Conservation (phyloP, 53 echinoderm and acorn worm species). For the Holothuria leucospilota region DNA sequence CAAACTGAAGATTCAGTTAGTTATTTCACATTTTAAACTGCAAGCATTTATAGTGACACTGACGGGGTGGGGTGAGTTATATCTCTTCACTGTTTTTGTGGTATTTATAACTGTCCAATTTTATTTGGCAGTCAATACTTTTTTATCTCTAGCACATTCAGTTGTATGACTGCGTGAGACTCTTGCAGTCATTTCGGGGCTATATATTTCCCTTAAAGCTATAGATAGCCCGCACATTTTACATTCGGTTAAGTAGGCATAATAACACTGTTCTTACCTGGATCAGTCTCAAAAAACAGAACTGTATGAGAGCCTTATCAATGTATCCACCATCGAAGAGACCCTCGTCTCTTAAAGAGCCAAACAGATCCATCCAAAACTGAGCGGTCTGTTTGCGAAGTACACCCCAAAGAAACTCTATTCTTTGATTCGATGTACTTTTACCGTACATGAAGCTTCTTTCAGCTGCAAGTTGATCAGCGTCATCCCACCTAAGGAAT, state of each 20-base stretch:
- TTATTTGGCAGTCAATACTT: too few species aligned
- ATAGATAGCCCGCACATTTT: too few species aligned
- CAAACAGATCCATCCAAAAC: not conserved
- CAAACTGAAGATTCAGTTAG: too few species aligned
- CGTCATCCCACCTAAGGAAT: not conserved
- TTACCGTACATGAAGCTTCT: not conserved
- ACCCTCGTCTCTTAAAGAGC: not conserved
- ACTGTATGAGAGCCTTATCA: not conserved
- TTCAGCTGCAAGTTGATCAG: not conserved
- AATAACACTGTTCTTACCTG: not conserved
- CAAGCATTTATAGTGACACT: too few species aligned
- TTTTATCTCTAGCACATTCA: too few species aligned
- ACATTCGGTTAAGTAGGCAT: not conserved
- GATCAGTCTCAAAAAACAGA: not conserved
- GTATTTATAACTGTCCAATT: too few species aligned
- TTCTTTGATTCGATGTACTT: not conserved
- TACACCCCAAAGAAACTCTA: not conserved
- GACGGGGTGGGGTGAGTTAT: too few species aligned
- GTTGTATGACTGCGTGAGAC: too few species aligned
- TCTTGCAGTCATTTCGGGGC: too few species aligned
- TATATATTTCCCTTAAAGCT: too few species aligned
- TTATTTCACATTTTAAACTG: too few species aligned
- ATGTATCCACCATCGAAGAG: not conserved
- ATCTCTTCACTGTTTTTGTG: too few species aligned
- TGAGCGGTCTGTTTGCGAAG: not conserved